Conservation (phyloP, 1,140 invertebrate species). For the Mamestra configurata region DNA sequence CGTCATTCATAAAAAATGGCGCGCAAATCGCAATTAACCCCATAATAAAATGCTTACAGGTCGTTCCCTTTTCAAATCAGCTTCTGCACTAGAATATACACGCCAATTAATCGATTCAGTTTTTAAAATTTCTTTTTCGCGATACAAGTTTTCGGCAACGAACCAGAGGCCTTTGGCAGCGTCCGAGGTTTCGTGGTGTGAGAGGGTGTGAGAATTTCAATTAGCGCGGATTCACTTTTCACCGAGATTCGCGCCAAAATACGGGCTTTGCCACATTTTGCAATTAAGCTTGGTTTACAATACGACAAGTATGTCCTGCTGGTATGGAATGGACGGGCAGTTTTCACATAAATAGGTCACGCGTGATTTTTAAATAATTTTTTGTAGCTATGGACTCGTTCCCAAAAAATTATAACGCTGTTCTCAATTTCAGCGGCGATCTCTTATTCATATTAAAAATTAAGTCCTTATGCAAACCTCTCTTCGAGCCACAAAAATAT, state of each 20-base stretch:
- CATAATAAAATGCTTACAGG: not conserved
- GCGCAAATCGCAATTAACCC: not conserved
- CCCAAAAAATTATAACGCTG: not conserved
- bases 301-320: slow-evolving; percentile 18
- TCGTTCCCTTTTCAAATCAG: slow-evolving; percentile 28
- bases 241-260: slow-evolving; percentile 48
- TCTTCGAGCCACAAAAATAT: slow-evolving; percentile 1
- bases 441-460: slow-evolving; percentile 32
- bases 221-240: slow-evolving; percentile 54
- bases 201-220: slow-evolving; percentile 51
- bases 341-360: not conserved
- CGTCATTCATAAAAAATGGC: not conserved
- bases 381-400: not conserved
- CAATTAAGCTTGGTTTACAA: slow-evolving; percentile 43
- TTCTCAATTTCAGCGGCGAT: not conserved
- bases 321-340: not conserved
- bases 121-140: slow-evolving; percentile 21
- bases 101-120: slow-evolving; percentile 31
- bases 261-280: slow-evolving; percentile 46
- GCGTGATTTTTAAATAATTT: not conserved
- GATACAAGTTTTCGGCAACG: slow-evolving; percentile 26
- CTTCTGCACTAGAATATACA: slow-evolving; percentile 1
- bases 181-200: slow-evolving; percentile 48
- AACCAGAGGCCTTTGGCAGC: slow-evolving; percentile 40
- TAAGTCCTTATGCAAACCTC: not conserved